phyloP scores from a whole-genome alignment of 2,797 vertebrate genomes.

The Enteromius trimaculatus region DNA sequence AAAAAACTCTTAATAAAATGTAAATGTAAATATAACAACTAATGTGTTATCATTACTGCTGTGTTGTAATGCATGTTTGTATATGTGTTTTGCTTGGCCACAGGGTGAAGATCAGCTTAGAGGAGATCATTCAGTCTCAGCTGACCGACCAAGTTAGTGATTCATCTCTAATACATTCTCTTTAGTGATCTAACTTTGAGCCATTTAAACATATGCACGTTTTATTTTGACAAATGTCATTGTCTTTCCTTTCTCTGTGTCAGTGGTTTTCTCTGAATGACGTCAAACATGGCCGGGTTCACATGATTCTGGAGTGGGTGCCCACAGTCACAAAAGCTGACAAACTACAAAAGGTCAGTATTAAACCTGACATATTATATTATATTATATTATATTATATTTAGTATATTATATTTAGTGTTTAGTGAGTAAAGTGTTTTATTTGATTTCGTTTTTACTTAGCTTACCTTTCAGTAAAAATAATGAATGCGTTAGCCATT shows the following conservation, averaged over 20 bases:
- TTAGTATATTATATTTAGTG: too few relatives aligned
- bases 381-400: too few relatives aligned
- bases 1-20: neutral
- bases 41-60: neutral
- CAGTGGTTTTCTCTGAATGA: slow-evolving; percentile 87
- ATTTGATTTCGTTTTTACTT: neutral
- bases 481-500: neutral
- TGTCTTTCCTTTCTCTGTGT: slow-evolving; percentile 52
- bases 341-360: slow-evolving; percentile 78
- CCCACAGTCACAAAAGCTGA: slow-evolving; percentile 69
- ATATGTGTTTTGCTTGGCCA: neutral
- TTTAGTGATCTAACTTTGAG: neutral
- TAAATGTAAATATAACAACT: neutral
- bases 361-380: slow-evolving; percentile 26
- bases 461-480: neutral
- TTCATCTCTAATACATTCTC: neutral
- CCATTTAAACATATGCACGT: neutral
- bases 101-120: slow-evolving; percentile 81
- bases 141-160: slow-evolving; percentile 81
- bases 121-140: slow-evolving; percentile 77
- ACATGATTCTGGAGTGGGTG: slow-evolving; percentile 85
- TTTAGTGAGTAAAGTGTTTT: neutral
- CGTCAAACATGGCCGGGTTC: slow-evolving; percentile 86
- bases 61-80: neutral
- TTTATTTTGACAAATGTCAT: neutral